These are phyloP conservation scores for Idaea dimidiata DNA, from an alignment of 2,888 invertebrate genomes.

Conservation along the genomic window DNA sequence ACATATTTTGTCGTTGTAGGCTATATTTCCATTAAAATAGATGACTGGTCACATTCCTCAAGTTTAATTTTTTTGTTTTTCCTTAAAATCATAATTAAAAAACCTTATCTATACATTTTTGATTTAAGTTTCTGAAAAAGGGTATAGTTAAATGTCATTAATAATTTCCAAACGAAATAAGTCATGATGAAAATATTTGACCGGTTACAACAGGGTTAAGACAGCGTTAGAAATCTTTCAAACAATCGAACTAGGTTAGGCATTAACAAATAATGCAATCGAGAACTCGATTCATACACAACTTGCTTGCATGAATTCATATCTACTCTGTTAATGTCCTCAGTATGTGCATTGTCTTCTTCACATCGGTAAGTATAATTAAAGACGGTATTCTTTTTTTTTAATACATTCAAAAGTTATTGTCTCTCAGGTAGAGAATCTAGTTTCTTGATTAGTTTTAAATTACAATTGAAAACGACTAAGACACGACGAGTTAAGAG, in stretches of 20 bases:
- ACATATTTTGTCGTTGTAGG: neutral
- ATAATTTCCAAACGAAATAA: conserved; percentile 4
- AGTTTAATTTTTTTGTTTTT: neutral
- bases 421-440: neutral
- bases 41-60: neutral
- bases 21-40: neutral
- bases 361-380: neutral
- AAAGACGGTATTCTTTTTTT: neutral
- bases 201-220: conserved; percentile 31
- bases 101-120: neutral
- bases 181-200: conserved; percentile 19
- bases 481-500: too few species aligned
- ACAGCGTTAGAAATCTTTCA: conserved; percentile 29
- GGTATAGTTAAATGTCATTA: neutral
- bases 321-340: neutral
- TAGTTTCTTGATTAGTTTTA: too few species aligned
- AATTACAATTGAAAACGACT: too few species aligned
- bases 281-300: conserved; percentile 40
- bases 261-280: conserved; percentile 38
- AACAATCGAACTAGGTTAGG: conserved; percentile 45
- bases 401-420: neutral
- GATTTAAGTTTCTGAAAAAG: too few species aligned
- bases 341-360: neutral
- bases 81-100: neutral
- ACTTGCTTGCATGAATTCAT: conserved; percentile 19